Base-by-base conservation (phyloP, 2,113 vertebrate genomes). In the Calidris pygmaea region DNA sequence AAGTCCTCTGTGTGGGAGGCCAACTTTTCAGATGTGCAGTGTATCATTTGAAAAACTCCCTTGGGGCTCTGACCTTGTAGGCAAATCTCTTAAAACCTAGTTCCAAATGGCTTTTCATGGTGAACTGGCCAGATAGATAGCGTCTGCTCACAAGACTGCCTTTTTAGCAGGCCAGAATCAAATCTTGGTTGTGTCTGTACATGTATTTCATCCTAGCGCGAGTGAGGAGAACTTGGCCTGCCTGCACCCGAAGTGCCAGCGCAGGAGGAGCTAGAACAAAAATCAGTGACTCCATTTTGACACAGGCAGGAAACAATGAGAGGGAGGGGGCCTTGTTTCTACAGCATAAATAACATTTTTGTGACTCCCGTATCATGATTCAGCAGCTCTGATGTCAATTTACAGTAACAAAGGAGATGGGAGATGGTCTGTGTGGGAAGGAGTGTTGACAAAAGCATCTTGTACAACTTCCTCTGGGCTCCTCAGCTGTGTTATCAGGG, bases 391-490 rank as follows among this genome's bases (percentile, higher is more conserved):
- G 89, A 95, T 97, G 95, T 95, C 87, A 95, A 96, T 89, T 96
- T 97, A 95, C 97, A 91, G 97, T 94, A 97, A 96, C 76, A 97
- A 95, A 95, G 67, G 86, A 97, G 91, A 84, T 0, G 24, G 79
- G 92, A 97, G 90, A 95, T 87, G 91, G 90, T 84, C 67, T 93
- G 17, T 96, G 90, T 80, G 95, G 97, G 94, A 97, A 97, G 63
- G 82, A 90, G 89, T 96, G 93, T 96, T 47, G 82, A 92, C 96
- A 97, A 97, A 97, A 95, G 92, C 90, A 93, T 96, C 96, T 96
- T 97, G 97, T 97, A 97, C 93, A 97, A 97, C 97, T 97, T 97
- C 97, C 97, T 95, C 87, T 96, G 90, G 78, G 93, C 84, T 93
- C 85, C 93, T 95, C 89, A 95, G 95, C 76, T 97, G 89, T 93